Conservation (phyloP, 2,797 vertebrate genomes). For the Lagorchestes hirsutus region DNA sequence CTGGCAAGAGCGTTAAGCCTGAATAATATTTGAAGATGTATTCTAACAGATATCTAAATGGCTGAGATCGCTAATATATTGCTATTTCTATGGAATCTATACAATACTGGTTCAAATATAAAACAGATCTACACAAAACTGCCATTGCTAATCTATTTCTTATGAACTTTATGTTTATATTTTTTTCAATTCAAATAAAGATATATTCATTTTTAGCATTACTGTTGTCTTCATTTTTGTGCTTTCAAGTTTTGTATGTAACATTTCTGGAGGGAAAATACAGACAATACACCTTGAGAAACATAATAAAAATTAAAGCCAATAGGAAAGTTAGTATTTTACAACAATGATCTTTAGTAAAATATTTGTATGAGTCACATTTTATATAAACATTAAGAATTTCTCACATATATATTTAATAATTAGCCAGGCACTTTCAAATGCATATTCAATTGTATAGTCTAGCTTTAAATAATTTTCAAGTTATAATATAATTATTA, state of each 20-base stretch:
- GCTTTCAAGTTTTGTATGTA: neutral
- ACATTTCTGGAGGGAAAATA: neutral
- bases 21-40: constrained; percentile 17
- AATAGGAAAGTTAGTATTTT: constrained; percentile 27
- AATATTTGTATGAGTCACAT: neutral
- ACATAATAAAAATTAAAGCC: constrained; percentile 32
- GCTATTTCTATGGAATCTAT: too few species aligned
- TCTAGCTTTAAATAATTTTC: constrained; percentile 47
- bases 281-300: neutral
- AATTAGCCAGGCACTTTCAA: constrained; percentile 18
- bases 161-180: too few species aligned
- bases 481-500: constrained; percentile 49
- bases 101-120: too few species aligned
- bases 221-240: neutral
- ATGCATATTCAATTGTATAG: constrained; percentile 7
- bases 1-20: constrained; percentile 45
- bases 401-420: neutral
- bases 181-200: too few species aligned
- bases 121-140: too few species aligned
- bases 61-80: constrained; percentile 19
- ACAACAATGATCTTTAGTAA: constrained; percentile 20
- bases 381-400: constrained; percentile 17
- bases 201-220: neutral
- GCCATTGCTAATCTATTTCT: too few species aligned
- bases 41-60: constrained; percentile 12